Conservation (phyloP, 2,888 invertebrate species). For the Cryptus viduatorius region DNA sequence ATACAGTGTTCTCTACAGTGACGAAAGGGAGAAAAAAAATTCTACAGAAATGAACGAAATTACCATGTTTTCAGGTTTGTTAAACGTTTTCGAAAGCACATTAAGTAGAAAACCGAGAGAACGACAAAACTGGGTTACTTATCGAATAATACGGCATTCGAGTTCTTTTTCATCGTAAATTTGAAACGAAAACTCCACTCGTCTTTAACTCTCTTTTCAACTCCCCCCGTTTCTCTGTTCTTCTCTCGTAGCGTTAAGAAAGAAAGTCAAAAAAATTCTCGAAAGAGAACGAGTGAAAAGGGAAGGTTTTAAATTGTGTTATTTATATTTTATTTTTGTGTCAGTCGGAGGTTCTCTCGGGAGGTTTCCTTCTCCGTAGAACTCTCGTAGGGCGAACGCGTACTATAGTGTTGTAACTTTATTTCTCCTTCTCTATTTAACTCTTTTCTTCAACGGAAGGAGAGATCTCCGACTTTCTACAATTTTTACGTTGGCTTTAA, state of each 20-base stretch:
- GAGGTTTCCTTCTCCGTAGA: conserved; percentile 2
- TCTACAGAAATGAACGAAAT: background rate
- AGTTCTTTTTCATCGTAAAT: background rate
- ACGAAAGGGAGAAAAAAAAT: background rate
- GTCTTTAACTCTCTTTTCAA: background rate
- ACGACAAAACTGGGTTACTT: background rate
- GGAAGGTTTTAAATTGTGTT: conserved; percentile 11
- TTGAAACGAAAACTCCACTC: background rate
- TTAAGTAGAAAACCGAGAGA: background rate
- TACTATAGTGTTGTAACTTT: conserved; percentile 28
- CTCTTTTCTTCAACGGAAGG: background rate
- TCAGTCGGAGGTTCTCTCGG: background rate
- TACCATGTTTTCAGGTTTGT: background rate
- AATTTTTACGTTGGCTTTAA: conserved; percentile 14
- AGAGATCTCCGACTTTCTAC: background rate
- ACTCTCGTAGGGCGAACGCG: conserved; percentile 19
- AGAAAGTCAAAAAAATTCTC: background rate
- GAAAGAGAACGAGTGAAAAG: background rate
- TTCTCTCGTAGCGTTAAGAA: background rate
- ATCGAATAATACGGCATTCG: background rate
- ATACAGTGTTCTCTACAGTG: background rate
- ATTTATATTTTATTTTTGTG: conserved; percentile 22
- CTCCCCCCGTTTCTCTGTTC: too few relatives aligned
- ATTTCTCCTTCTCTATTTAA: conserved; percentile 39
- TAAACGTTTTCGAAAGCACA: background rate